phyloP scores from a whole-genome alignment of 2,888 invertebrate species.

The Oxycera nigricornis region DNA sequence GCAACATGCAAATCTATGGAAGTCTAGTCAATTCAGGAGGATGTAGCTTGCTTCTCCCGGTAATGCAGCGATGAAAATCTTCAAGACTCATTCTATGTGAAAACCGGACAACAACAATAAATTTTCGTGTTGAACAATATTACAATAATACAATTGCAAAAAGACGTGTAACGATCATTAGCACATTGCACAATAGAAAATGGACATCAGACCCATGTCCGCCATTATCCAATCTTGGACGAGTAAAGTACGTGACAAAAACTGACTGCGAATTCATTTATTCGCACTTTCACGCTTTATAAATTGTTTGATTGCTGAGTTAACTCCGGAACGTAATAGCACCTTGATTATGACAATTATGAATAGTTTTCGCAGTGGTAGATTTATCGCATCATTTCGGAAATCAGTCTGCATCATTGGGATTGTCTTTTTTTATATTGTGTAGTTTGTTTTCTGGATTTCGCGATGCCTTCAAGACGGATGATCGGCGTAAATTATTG shows the following conservation, averaged over 20 bases:
- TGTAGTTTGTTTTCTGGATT: too few species aligned
- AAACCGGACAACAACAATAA: not conserved
- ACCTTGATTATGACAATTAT: not conserved
- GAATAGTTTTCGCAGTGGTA: not conserved
- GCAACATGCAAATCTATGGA: not conserved
- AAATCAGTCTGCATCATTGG: too few species aligned
- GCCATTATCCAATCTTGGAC: constrained; percentile 9
- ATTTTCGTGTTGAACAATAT: constrained; percentile 18
- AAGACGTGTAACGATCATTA: constrained; percentile 23
- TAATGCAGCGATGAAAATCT: too few species aligned
- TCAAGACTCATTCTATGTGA: not conserved
- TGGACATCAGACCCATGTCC: not conserved
- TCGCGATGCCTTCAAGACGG: too few species aligned
- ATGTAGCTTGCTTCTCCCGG: too few species aligned
- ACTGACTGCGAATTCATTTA: constrained; percentile 10
- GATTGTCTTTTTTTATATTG: too few species aligned
- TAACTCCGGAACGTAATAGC: not conserved
- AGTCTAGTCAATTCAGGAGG: not conserved
- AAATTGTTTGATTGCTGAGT: not conserved
- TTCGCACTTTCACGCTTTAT: not conserved
- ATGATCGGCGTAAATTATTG: too few species aligned
- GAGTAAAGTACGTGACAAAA: not conserved
- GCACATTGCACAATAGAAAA: constrained; percentile 18
- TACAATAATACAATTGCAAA: constrained; percentile 4
- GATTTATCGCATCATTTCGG: not conserved